These are phyloP conservation scores for Tretioscincus oriximinensis DNA, from an alignment of 2,113 vertebrate genomes.

Conservation along the genomic window DNA sequence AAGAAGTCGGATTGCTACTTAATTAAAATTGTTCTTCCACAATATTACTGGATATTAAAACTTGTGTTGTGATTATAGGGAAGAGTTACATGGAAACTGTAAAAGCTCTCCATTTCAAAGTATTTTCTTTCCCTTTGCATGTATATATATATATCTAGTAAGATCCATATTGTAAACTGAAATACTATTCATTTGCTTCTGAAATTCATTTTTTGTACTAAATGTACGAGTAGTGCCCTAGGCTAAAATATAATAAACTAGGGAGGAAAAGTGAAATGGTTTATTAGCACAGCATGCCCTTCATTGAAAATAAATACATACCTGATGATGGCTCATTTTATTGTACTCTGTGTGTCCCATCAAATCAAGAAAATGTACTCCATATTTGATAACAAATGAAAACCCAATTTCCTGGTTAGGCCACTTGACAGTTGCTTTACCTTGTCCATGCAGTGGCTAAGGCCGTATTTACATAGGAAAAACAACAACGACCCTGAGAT, in stretches of 20 bases:
- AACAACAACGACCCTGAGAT: no score
- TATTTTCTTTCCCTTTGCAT: conserved; percentile 7
- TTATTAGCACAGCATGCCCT: neutral
- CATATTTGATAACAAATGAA: neutral
- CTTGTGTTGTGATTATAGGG: neutral
- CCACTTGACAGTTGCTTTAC: neutral
- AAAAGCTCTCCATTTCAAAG: neutral
- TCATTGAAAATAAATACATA: conserved; percentile 7
- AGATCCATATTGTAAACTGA: conserved; percentile 6
- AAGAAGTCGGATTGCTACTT: neutral
- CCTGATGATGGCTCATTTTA: neutral
- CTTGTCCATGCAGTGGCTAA: no score
- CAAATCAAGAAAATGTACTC: neutral
- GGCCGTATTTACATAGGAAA: no score
- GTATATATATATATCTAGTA: conserved; percentile 29
- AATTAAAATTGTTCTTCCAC: neutral
- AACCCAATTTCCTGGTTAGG: conserved; percentile 9
- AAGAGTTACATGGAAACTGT: neutral
- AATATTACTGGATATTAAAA: neutral
- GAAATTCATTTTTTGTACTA: conserved; percentile 2
- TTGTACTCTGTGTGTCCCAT: neutral
- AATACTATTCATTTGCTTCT: conserved; percentile 24
- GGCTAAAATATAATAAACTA: conserved; percentile 13
- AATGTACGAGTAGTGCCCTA: neutral
- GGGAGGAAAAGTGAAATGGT: neutral